These are phyloP conservation scores for Amphipyra tragopoginis DNA, from an alignment of 2,888 invertebrate genomes.

Conservation along the genomic window DNA sequence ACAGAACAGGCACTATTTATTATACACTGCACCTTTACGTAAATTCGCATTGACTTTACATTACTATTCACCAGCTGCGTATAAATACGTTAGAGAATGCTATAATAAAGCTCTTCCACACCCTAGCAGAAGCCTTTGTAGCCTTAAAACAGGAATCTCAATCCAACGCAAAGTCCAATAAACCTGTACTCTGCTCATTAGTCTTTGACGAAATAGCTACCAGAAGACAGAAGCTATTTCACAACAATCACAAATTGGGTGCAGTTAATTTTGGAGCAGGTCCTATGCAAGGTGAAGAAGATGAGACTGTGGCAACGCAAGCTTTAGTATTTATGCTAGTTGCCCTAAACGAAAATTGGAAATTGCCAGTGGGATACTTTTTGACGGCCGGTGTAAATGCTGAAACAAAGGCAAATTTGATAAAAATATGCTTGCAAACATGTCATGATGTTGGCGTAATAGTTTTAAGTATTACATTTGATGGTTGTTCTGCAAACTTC, in stretches of 20 bases:
- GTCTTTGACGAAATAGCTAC: conserved; percentile 18
- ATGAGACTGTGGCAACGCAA: conserved; percentile 46
- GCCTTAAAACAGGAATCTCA: neutral
- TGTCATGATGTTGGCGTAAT: conserved; percentile 53
- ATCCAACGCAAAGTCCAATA: neutral
- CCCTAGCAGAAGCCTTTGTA: conserved; percentile 5
- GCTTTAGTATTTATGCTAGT: conserved; percentile 47
- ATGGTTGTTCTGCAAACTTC: conserved; percentile 53
- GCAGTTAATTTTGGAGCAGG: conserved; percentile 55
- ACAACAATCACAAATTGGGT: conserved; percentile 46
- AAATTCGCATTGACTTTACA: conserved; percentile 41
- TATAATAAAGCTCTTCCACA: conserved; percentile 31
- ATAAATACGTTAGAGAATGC: conserved; percentile 29
- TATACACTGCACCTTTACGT: conserved; percentile 26
- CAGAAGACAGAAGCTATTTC: conserved; percentile 40
- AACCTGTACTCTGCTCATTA: conserved; percentile 7
- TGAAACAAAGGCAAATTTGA: conserved; percentile 54
- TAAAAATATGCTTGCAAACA: conserved; percentile 50
- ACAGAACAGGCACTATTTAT: conserved; percentile 2
- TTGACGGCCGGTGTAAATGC: conserved; percentile 17
- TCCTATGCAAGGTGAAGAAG: conserved; percentile 40
- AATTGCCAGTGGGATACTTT: conserved; percentile 36
- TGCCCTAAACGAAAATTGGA: conserved; percentile 23
- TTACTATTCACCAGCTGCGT: conserved; percentile 34
- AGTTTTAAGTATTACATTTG: conserved; percentile 54